phyloP scores from a whole-genome alignment of 2,113 vertebrate genomes.

The Scortum barcoo region DNA sequence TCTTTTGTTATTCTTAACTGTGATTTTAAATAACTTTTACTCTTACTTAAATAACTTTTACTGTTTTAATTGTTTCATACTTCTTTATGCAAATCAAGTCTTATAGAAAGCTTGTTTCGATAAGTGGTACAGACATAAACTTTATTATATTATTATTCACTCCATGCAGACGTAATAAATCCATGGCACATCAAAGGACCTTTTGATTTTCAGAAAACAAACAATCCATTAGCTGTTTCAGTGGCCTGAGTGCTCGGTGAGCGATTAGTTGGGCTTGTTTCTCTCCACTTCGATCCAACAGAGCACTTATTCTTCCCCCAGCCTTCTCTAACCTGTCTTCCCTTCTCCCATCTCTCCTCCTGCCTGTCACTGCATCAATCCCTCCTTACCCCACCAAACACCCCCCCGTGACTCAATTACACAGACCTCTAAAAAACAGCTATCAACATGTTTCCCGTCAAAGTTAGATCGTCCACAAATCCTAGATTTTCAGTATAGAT shows the following conservation, averaged over 20 bases:
- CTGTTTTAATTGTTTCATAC: not conserved
- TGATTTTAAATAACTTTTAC: not conserved
- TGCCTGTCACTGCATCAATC: slow-evolving; percentile 4
- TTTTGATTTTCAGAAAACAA: slow-evolving; percentile 66
- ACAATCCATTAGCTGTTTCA: slow-evolving; percentile 58
- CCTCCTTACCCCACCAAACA: not conserved
- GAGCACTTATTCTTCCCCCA: slow-evolving; percentile 22
- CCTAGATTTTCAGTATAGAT: slow-evolving; percentile 68
- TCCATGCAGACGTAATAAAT: slow-evolving; percentile 42
- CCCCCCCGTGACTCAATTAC: slow-evolving; percentile 42
- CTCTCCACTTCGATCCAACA: slow-evolving; percentile 32
- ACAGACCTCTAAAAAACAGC: slow-evolving; percentile 21
- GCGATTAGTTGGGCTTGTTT: slow-evolving; percentile 32
- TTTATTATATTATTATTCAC: slow-evolving; percentile 4
- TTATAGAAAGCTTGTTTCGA: slow-evolving; percentile 3
- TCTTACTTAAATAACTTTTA: not conserved
- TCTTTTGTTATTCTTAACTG: not conserved
- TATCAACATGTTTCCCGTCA: slow-evolving; percentile 27
- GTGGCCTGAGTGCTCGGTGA: slow-evolving; percentile 29
- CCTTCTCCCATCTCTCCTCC: not conserved
- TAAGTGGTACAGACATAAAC: slow-evolving; percentile 4
- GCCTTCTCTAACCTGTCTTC: slow-evolving; percentile 22
- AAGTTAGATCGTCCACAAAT: slow-evolving; percentile 43
- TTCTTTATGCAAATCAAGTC: not conserved
- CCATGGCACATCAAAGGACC: slow-evolving; percentile 51